These are phyloP conservation scores for Metellina segmentata DNA, from an alignment of 2,888 invertebrate genomes.

Conservation along the genomic window DNA sequence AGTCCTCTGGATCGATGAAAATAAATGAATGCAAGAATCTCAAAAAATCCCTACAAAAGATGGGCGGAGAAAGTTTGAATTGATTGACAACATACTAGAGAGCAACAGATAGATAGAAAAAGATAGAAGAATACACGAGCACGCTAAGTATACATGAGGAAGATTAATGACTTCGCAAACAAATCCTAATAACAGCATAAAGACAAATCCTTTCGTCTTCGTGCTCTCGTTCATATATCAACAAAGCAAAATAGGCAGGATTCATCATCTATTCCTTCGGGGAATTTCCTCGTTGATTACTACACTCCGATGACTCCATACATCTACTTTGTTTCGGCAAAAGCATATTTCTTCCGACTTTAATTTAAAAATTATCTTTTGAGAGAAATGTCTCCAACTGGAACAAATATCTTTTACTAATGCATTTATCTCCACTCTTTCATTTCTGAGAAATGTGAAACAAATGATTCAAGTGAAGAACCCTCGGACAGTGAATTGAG, in stretches of 20 bases:
- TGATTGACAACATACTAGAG: neutral
- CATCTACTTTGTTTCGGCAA: neutral
- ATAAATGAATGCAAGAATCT: too few species aligned
- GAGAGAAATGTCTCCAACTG: neutral
- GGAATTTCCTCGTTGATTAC: constrained; percentile 24
- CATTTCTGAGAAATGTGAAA: too few species aligned
- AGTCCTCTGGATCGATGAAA: too few species aligned
- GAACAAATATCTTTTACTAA: too few species aligned
- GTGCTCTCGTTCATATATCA: neutral
- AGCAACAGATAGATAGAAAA: neutral
- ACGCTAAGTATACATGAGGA: constrained; percentile 15
- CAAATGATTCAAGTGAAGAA: too few species aligned
- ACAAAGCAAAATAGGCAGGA: constrained; percentile 21
- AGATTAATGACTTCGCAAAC: constrained; percentile 50
- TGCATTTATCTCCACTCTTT: too few species aligned
- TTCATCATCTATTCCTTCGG: constrained; percentile 16
- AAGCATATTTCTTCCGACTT: neutral
- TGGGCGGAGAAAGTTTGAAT: neutral
- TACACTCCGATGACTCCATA: constrained; percentile 1
- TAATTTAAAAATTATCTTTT: neutral
- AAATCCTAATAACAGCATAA: constrained; percentile 19
- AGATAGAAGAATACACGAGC: neutral
- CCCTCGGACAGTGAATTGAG: too few species aligned
- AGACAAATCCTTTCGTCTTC: constrained; percentile 19
- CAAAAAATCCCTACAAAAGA: neutral